Conservation (phyloP, 2,113 vertebrate genomes). For the Upupa epops region DNA sequence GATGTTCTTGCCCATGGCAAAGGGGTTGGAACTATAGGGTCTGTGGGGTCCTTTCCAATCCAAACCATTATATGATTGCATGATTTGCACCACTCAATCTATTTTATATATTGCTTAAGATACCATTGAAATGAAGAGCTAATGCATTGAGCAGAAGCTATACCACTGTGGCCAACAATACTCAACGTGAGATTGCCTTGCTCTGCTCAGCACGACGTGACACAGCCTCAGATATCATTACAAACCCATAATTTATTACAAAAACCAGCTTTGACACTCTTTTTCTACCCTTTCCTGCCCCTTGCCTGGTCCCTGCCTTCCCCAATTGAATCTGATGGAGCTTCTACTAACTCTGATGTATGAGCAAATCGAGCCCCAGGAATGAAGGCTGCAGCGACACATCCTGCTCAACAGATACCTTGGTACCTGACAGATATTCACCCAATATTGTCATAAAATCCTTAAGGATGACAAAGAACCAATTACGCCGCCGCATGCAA, state of each 20-base stretch:
- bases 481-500: neutral
- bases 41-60: neutral
- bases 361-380: neutral
- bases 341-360: neutral
- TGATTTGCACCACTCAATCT: neutral
- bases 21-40: neutral
- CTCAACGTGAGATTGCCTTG: neutral
- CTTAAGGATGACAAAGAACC: neutral
- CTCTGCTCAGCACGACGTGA: neutral
- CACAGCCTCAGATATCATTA: rapidly evolving
- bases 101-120: neutral
- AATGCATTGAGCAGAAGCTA: neutral
- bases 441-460: neutral
- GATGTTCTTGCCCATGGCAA: neutral
- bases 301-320: neutral
- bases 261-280: neutral
- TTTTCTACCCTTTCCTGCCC: neutral
- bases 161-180: neutral
- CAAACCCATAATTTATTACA: neutral
- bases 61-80: neutral
- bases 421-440: neutral
- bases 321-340: no score
- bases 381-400: neutral
- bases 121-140: neutral
- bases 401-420: neutral